Base-by-base conservation (phyloP, 2,888 invertebrate genomes). In the Eupelmus urozonus region DNA sequence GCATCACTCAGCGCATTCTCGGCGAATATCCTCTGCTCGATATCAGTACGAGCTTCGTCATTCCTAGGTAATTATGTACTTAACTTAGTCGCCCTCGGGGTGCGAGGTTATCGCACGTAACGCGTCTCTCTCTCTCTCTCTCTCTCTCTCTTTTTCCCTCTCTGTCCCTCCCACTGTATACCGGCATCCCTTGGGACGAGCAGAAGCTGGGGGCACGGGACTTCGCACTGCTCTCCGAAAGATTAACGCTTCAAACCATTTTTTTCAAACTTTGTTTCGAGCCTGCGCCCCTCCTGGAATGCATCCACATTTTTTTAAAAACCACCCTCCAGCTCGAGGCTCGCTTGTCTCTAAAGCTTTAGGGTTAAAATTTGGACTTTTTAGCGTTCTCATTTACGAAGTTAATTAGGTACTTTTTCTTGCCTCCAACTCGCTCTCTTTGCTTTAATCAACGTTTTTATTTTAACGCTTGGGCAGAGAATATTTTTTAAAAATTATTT, bases 11-110 rank as follows among this genome's bases (percentile, higher is more conserved):
- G 81, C 82, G 82, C 81, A 85, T 86, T 84, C 83, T 82, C 78
- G 65, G 73, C 70, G 71, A 81, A 76, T 65, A n/a, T 34, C 3
- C 20, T 57, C 18, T 18, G 51, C 42, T 40, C 79, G 78, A 82
- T 82, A 74, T 71, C 79, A 74, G 76, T 77, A 13, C 20, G 78
- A 82, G 85, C 86, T 84, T 85, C 84, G 85, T 88, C 87, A 88
- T 87, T 84, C 85, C 82, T 82, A 79, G 83, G 85, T 87, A 87
- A 88, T 88, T 87, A 87, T 84, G 84, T 85, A 86, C 83, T 87
- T 87, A 87, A 87, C 84, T 87, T 87, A 85, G 60, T 85, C 81
- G 82, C 83, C 85, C 85, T 81, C 82, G 78, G 81, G 84, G 81
- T 78, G 82, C 75, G 79, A 82, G 84, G 85, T 85, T 86, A 85